These are phyloP conservation scores for Conistra vaccinii DNA, from an alignment of 2,888 invertebrate genomes.

Conservation along the genomic window DNA sequence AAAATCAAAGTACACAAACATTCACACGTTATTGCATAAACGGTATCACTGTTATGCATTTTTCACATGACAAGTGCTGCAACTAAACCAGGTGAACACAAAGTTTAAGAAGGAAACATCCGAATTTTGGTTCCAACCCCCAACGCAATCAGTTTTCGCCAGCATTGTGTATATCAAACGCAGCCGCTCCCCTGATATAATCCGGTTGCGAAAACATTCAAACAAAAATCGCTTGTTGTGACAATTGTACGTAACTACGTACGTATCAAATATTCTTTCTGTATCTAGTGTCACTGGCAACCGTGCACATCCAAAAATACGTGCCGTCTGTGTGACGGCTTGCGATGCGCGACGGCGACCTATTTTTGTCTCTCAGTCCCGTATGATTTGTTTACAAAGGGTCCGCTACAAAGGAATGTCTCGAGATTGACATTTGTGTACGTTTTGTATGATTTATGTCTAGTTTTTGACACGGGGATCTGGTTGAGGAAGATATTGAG, in stretches of 20 bases:
- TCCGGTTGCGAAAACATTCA: slow-evolving; percentile 11
- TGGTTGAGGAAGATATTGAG: slow-evolving; percentile 37
- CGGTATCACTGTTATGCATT: neutral
- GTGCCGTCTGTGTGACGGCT: slow-evolving; percentile 69
- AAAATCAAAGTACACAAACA: neutral
- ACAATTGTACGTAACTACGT: slow-evolving; percentile 47
- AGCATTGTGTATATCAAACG: slow-evolving; percentile 25
- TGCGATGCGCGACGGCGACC: slow-evolving; percentile 71
- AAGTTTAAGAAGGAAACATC: neutral
- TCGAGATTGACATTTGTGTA: slow-evolving; percentile 60
- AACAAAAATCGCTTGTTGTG: slow-evolving; percentile 42
- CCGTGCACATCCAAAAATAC: slow-evolving; percentile 78
- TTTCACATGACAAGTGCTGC: neutral
- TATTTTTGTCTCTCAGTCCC: slow-evolving; percentile 71
- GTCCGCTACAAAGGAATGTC: slow-evolving; percentile 70
- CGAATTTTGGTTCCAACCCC: neutral
- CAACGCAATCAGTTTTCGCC: slow-evolving; percentile 9
- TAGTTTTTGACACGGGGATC: slow-evolving; percentile 41
- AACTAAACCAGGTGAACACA: slow-evolving; percentile 3
- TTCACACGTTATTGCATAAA: neutral
- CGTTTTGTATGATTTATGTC: slow-evolving; percentile 51
- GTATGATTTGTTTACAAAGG: slow-evolving; percentile 80
- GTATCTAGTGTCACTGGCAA: slow-evolving; percentile 69
- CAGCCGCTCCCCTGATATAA: slow-evolving; percentile 16
- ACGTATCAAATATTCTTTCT: slow-evolving; percentile 60